These are phyloP conservation scores for Dasypogon diadema DNA, from an alignment of 2,888 invertebrate genomes.

Conservation along the genomic window DNA sequence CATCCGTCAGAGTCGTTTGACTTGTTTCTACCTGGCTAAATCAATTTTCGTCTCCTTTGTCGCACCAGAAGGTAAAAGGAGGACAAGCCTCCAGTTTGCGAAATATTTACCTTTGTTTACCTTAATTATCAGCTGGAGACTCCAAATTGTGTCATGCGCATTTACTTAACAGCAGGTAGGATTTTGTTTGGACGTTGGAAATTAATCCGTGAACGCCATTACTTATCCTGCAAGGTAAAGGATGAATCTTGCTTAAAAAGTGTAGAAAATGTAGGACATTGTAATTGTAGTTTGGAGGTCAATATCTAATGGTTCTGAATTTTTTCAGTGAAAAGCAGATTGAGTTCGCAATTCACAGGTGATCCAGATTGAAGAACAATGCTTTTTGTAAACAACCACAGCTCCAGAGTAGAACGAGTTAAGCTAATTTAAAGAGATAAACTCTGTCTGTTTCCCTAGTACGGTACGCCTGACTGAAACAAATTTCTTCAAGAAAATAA, in stretches of 20 bases:
- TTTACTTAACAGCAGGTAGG: slow-evolving; percentile 37
- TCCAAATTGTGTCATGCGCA: slow-evolving; percentile 52
- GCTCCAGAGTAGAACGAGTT: neutral
- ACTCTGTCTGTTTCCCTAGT: neutral
- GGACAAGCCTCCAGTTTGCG: slow-evolving; percentile 46
- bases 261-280: neutral
- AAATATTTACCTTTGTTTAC: slow-evolving; percentile 50
- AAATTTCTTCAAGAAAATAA: slow-evolving; percentile 14
- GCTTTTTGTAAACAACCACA: neutral
- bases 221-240: neutral
- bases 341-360: neutral
- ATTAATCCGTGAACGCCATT: slow-evolving; percentile 51
- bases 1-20: slow-evolving; percentile 18
- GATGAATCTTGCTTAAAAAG: neutral
- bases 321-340: too few relatives aligned
- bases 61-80: slow-evolving; percentile 8
- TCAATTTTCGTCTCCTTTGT: slow-evolving; percentile 38
- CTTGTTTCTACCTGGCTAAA: slow-evolving; percentile 36
- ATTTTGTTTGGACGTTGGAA: slow-evolving; percentile 3
- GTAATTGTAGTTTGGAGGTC: neutral
- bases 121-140: slow-evolving; percentile 46
- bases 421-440: neutral
- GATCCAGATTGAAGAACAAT: neutral
- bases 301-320: too few relatives aligned
- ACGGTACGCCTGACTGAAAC: neutral